These are phyloP conservation scores for Metallyticus violacea DNA, from an alignment of 2,888 invertebrate genomes.

Conservation along the genomic window DNA sequence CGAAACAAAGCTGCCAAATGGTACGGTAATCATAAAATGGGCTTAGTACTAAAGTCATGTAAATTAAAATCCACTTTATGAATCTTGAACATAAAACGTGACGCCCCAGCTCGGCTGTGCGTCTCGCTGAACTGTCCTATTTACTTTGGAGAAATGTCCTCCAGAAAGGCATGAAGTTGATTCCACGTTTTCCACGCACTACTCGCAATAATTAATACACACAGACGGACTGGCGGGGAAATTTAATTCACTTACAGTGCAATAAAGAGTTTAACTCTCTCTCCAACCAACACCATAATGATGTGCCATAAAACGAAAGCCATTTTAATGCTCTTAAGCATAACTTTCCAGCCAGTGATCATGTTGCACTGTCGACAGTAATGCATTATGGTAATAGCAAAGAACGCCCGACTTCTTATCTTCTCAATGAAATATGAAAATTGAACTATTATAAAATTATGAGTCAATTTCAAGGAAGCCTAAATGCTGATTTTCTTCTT, in stretches of 20 bases:
- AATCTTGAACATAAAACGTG: not conserved
- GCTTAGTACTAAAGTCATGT: not conserved
- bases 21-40: not conserved
- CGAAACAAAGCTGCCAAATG: not conserved
- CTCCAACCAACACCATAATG: not conserved
- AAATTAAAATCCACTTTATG: not conserved
- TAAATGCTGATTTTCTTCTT: too few relatives aligned
- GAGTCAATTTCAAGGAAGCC: too few relatives aligned
- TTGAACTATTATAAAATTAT: too few relatives aligned
- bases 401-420: not conserved
- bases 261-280: not conserved
- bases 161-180: not conserved
- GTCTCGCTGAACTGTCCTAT: not conserved
- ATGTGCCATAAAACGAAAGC: not conserved
- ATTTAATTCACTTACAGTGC: not conserved
- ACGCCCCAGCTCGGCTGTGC: too few relatives aligned
- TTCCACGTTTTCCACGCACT: not conserved
- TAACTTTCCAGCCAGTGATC: not conserved
- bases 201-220: constrained; percentile 1
- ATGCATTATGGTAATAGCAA: not conserved
- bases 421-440: not conserved
- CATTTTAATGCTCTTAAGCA: not conserved
- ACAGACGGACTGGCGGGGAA: not conserved
- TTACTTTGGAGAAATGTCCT: not conserved
- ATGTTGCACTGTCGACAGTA: not conserved